Conservation (phyloP, 2,113 vertebrate species). For the Paralichthys olivaceus region DNA sequence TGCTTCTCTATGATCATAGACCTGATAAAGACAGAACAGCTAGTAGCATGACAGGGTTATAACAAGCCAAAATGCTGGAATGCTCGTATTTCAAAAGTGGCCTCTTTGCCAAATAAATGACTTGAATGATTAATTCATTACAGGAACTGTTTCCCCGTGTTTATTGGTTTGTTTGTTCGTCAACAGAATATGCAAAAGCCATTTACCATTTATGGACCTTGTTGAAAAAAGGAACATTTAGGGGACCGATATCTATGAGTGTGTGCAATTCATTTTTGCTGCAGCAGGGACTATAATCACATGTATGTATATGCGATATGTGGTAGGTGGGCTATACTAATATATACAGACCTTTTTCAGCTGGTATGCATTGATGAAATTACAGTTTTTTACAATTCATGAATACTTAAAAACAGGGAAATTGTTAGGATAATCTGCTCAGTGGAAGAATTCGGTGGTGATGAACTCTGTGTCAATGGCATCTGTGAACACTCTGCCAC, state of each 20-base stretch:
- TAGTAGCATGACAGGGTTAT: background rate
- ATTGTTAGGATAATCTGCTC: background rate
- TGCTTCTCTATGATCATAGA: background rate
- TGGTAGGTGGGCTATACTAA: background rate
- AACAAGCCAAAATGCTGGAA: background rate
- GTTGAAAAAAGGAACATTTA: too few relatives aligned
- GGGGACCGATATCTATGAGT: too few relatives aligned
- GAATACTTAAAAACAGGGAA: background rate
- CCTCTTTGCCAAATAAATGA: background rate
- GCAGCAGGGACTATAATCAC: background rate
- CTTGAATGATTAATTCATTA: background rate
- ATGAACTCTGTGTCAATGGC: background rate
- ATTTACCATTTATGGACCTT: too few relatives aligned
- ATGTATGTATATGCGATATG: background rate
- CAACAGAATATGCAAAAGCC: too few relatives aligned
- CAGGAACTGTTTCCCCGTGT: too few relatives aligned
- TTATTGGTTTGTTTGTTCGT: too few relatives aligned
- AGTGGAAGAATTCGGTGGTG: background rate
- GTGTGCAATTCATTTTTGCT: background rate
- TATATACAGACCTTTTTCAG: too few relatives aligned
- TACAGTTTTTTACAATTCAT: background rate
- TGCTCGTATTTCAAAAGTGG: background rate
- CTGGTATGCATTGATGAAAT: too few relatives aligned
- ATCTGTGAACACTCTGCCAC: background rate
- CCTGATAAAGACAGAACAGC: background rate